These are phyloP conservation scores for Pygoscelis antarcticus DNA, from an alignment of 2,113 vertebrate species.

Conservation along the genomic window DNA sequence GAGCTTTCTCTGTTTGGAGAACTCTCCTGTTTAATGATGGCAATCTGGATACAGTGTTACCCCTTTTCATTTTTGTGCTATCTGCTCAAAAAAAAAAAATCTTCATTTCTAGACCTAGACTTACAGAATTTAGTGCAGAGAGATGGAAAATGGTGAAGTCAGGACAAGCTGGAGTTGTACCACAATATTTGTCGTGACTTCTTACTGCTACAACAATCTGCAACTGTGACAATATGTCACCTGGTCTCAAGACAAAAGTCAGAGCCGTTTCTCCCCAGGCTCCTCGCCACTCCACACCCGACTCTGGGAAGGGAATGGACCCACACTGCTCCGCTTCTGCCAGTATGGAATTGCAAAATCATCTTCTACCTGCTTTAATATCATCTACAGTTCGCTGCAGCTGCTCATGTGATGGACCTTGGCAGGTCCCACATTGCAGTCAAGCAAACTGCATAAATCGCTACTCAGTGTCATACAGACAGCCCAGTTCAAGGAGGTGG, in stretches of 20 bases:
- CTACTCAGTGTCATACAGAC: neutral
- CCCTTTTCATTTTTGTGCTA: neutral
- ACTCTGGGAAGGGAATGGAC: neutral
- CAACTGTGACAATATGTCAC: neutral
- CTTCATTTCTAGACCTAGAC: neutral
- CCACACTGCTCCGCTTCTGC: neutral
- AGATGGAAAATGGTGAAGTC: neutral
- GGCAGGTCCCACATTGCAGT: neutral
- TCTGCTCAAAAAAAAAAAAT: neutral
- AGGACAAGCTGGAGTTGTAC: neutral
- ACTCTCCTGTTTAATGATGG: neutral
- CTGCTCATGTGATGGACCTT: neutral
- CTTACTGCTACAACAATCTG: neutral
- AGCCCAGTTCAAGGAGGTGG: neutral
- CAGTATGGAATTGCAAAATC: neutral
- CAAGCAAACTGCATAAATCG: neutral
- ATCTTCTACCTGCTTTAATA: neutral
- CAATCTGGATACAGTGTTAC: neutral
- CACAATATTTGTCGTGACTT: neutral
- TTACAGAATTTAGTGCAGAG: neutral
- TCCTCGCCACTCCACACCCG: neutral
- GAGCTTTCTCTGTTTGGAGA: neutral
- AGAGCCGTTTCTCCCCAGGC: neutral
- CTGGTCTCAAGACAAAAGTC: neutral
- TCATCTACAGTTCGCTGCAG: neutral